A percentile compares a stretch with the other conserved stretches of the same genome.
Evolutionary conservation across 2,113 vertebrate genomes (phyloP).

Genomic region (Siniperca knerii): DNA sequence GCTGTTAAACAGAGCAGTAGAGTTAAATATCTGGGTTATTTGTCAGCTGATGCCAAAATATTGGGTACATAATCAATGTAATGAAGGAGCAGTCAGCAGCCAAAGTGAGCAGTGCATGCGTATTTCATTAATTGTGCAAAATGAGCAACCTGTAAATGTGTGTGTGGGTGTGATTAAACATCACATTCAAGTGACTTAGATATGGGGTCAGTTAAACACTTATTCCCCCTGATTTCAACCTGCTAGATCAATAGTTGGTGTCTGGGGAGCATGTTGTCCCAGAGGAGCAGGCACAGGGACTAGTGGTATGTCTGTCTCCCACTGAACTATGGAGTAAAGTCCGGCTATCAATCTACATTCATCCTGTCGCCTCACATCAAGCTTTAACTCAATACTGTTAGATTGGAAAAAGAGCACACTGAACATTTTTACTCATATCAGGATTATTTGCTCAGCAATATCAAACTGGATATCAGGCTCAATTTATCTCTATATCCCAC

Average conservation of each 20-base stretch:
- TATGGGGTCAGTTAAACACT: slow-evolving; percentile 43
- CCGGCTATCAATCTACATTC: slow-evolving; percentile 50
- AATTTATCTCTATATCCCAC: slow-evolving; percentile 67
- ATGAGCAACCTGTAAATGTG: slow-evolving; percentile 12
- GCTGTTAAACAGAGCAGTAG: neutral
- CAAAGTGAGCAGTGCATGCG: neutral
- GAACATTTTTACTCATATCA: slow-evolving; percentile 47
- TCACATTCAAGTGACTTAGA: slow-evolving; percentile 18
- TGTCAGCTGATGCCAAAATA: slow-evolving; percentile 1
- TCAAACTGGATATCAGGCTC: slow-evolving; percentile 53
- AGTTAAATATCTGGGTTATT: neutral
- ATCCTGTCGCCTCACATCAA: neutral
- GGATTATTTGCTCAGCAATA: slow-evolving; percentile 61
- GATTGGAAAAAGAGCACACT: slow-evolving; percentile 17
- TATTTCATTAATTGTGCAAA: slow-evolving; percentile 18
- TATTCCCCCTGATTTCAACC: slow-evolving; percentile 29
- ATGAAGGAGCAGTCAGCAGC: neutral
- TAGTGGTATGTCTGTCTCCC: slow-evolving; percentile 7
- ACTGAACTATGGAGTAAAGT: slow-evolving; percentile 20
- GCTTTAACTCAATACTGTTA: slow-evolving; percentile 22
- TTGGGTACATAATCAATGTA: neutral
- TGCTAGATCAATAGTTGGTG: slow-evolving; percentile 61
- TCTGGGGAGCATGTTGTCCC: slow-evolving; percentile 36
- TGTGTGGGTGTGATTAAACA: slow-evolving; percentile 33
- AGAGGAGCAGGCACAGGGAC: slow-evolving; percentile 29